Evolutionary conservation across 2,113 vertebrate species (phyloP).

Genomic region (Odocoileus virginianus): DNA sequence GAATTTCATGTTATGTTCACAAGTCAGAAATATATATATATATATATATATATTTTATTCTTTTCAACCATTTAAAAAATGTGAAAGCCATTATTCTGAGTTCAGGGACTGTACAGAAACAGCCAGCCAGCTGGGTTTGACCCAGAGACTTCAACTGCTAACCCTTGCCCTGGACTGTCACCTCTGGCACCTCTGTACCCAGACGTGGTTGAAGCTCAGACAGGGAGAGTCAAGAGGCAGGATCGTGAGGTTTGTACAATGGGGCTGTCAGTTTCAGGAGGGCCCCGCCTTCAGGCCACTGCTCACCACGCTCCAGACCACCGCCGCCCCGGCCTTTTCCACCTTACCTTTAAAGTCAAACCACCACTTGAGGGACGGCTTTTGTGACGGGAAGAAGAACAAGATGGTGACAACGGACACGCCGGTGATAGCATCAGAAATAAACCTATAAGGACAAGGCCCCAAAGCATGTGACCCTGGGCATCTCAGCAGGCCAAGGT

Average conservation of each 20-base stretch:
- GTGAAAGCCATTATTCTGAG: not conserved
- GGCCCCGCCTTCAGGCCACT: not conserved
- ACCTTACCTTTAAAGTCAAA: slow-evolving; percentile 89
- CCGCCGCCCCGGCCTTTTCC: fast-evolving
- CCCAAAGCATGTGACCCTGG: slow-evolving; percentile 5
- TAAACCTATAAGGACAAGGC: slow-evolving; percentile 85
- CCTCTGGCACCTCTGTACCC: not conserved
- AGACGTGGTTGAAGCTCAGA: not conserved
- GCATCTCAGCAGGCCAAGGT: not conserved
- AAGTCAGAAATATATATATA: not conserved
- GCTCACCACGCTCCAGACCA: fast-evolving
- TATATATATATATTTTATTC: not conserved
- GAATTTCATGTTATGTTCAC: not conserved
- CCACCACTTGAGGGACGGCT: slow-evolving; percentile 95
- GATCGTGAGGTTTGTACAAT: fast-evolving
- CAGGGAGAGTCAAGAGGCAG: not conserved
- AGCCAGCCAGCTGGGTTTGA: not conserved
- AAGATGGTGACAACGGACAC: slow-evolving; percentile 90
- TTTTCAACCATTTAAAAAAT: not conserved
- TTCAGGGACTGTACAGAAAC: not conserved
- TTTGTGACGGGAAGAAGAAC: slow-evolving; percentile 97
- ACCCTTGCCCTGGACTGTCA: not conserved
- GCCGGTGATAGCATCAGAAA: slow-evolving; percentile 93
- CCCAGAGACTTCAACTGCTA: fast-evolving
- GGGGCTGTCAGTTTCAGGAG: not conserved